A percentile compares a stretch with the other conserved stretches of the same genome.
Conservation (phyloP, 2,888 invertebrate species). For the Cheilosia soror region DNA sequence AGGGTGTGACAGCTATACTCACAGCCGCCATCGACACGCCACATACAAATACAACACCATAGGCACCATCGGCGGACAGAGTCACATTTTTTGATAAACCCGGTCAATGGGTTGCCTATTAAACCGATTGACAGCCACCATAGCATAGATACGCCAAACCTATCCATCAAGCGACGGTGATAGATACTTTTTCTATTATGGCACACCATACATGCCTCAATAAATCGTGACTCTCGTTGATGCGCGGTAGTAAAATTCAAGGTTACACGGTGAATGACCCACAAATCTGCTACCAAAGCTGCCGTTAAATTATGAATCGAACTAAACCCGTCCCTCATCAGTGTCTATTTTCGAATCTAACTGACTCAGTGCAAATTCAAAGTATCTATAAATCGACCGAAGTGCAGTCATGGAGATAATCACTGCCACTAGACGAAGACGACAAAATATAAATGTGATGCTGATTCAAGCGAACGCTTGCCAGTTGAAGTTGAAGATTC, state of each 20-base stretch:
- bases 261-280: constrained; percentile 36
- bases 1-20: constrained; percentile 3
- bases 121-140: constrained; percentile 14
- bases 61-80: neutral
- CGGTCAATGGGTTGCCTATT: constrained; percentile 42
- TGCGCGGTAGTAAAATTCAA: constrained; percentile 34
- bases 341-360: neutral
- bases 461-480: neutral
- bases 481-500: constrained; percentile 25
- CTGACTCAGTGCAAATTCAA: neutral
- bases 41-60: neutral
- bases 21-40: neutral
- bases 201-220: neutral
- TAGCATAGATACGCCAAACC: constrained; percentile 10
- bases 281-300: neutral
- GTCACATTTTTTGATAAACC: constrained; percentile 14
- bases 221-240: constrained; percentile 2
- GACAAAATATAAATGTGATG: neutral
- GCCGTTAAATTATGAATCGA: constrained; percentile 1
- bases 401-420: constrained; percentile 3
- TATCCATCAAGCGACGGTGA: constrained; percentile 14
- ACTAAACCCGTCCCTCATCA: neutral
- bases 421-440: constrained; percentile 2
- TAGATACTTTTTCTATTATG: constrained; percentile 3
- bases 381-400: constrained; percentile 5